Percentiles rank a stretch among this genome's conserved stretches.
Evolutionary conservation across 2,888 invertebrate genomes (phyloP).

Genomic region (Hirtodrosophila duncani): DNA sequence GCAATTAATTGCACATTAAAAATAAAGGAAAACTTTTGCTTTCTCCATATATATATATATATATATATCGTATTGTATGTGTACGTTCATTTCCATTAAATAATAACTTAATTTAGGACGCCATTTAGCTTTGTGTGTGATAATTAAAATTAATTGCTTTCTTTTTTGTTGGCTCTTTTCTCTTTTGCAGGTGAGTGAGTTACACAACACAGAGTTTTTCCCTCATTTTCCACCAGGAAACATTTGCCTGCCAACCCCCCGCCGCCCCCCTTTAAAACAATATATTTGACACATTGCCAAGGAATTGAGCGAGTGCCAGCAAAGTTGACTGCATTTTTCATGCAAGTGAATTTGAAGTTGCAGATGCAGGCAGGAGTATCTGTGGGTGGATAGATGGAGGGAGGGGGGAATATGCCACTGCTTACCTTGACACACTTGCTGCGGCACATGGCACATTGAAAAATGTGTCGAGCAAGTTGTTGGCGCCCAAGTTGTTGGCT

Average conservation of each 20-base stretch:
- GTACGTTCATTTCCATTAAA: not conserved
- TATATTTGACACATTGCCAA: conserved; percentile 19
- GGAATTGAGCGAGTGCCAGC: conserved; percentile 11
- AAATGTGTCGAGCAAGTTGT: conserved; percentile 7
- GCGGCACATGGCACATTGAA: conserved; percentile 2
- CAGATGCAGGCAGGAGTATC: not conserved
- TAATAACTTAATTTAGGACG: conserved; percentile 28
- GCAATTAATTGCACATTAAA: conserved; percentile 30
- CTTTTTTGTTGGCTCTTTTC: conserved; percentile 9
- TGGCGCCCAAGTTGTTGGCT: too few species aligned
- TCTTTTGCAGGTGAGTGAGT: conserved; percentile 33
- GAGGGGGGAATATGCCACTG: too few species aligned
- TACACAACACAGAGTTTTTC: too few species aligned
- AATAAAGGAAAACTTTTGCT: conserved; percentile 6
- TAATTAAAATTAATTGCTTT: conserved; percentile 35
- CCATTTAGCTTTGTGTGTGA: conserved; percentile 7
- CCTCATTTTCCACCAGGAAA: conserved; percentile 8
- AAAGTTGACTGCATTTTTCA: conserved; percentile 21
- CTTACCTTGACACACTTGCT: conserved; percentile 36
- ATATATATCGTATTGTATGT: not conserved
- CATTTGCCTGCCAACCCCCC: too few species aligned
- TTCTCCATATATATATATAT: too few species aligned
- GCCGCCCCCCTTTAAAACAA: conserved; percentile 3
- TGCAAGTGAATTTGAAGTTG: not conserved
- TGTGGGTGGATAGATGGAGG: too few species aligned